These are phyloP conservation scores for Pissodes strobi DNA, from an alignment of 1,140 invertebrate genomes.

Conservation along the genomic window DNA sequence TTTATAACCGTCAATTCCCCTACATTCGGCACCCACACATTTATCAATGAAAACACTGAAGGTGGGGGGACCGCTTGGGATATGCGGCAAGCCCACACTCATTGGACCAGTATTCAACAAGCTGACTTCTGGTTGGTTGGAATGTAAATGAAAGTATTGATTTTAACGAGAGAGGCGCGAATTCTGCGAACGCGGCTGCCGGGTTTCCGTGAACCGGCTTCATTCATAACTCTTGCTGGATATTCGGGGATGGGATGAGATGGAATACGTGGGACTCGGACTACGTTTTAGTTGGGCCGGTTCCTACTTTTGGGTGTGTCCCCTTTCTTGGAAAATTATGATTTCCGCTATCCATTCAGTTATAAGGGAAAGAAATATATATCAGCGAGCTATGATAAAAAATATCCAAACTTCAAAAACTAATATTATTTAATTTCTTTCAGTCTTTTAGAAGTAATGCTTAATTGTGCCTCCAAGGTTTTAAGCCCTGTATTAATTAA, in stretches of 20 bases:
- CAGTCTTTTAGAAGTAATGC: too few species aligned
- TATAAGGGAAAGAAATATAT: too few species aligned
- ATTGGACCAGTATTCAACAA: conserved; percentile 49
- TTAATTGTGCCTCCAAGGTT: too few species aligned
- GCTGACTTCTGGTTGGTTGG: conserved; percentile 38
- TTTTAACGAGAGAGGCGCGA: conserved; percentile 25
- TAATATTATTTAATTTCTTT: too few species aligned
- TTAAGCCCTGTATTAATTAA: too few species aligned
- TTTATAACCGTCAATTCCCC: conserved; percentile 60
- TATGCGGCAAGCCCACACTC: not conserved
- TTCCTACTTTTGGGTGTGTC: conserved; percentile 17
- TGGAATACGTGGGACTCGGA: conserved; percentile 18
- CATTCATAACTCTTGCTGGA: conserved; percentile 29
- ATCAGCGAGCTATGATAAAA: too few species aligned
- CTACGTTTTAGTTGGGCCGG: conserved; percentile 20
- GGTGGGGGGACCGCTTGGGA: conserved; percentile 44
- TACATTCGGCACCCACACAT: conserved; percentile 60
- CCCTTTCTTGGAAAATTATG: too few species aligned
- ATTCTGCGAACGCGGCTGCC: conserved; percentile 15
- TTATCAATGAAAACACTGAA: conserved; percentile 62
- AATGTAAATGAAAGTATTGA: conserved; percentile 40
- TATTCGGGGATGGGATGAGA: not conserved
- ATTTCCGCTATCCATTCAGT: too few species aligned
- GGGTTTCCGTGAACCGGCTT: conserved; percentile 14
- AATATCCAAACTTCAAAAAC: too few species aligned